phyloP scores from a whole-genome alignment of 2,888 invertebrate genomes.

The Philaethria dido region DNA sequence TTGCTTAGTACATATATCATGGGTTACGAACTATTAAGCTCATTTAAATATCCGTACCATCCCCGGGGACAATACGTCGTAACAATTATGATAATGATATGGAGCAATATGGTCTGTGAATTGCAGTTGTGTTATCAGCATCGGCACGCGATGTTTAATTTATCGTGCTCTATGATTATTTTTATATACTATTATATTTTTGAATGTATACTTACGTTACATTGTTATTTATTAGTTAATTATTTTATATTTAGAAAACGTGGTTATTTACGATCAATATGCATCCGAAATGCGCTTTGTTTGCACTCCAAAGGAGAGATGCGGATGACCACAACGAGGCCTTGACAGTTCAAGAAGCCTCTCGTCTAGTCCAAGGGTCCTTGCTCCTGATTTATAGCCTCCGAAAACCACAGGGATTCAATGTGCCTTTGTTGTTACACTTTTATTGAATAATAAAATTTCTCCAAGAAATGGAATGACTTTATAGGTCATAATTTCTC shows the following conservation, averaged over 20 bases:
- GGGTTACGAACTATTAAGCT: slow-evolving; percentile 43
- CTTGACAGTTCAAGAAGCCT: slow-evolving; percentile 81
- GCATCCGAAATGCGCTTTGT: slow-evolving; percentile 47
- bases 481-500: slow-evolving; percentile 79
- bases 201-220: slow-evolving; percentile 20
- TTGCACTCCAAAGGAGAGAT: slow-evolving; percentile 59
- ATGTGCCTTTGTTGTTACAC: slow-evolving; percentile 78
- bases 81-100: slow-evolving; percentile 79
- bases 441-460: slow-evolving; percentile 83
- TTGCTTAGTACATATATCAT: slow-evolving; percentile 17
- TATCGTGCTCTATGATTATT: slow-evolving; percentile 60
- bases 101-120: slow-evolving; percentile 81
- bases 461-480: slow-evolving; percentile 75
- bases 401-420: slow-evolving; percentile 79
- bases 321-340: slow-evolving; percentile 72
- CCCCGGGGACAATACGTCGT: slow-evolving; percentile 52
- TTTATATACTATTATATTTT: slow-evolving; percentile 56
- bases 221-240: neutral
- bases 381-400: slow-evolving; percentile 80
- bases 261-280: slow-evolving; percentile 10
- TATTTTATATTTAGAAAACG: neutral
- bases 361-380: slow-evolving; percentile 63
- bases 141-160: slow-evolving; percentile 76
- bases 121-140: slow-evolving; percentile 70
- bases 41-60: slow-evolving; percentile 46